A percentile compares a stretch with the other conserved stretches of the same genome.
Evolutionary conservation across 2,888 invertebrate species (phyloP).

Genomic region (Epistrophe eligans): DNA sequence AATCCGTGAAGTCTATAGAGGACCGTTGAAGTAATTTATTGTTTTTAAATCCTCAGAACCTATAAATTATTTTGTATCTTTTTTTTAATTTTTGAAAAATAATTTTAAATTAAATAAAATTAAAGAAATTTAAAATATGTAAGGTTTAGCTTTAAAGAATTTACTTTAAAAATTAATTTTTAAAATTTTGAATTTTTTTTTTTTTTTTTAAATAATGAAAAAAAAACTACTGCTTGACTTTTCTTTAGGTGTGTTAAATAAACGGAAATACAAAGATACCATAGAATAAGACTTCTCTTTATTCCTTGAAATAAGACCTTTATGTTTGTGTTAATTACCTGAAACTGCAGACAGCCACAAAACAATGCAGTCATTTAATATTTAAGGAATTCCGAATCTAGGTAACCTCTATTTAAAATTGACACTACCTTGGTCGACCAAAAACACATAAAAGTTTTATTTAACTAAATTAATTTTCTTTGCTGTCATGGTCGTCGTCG

Average conservation of each 20-base stretch:
- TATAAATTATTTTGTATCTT: too few species aligned
- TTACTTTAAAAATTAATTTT: too few species aligned
- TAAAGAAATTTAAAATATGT: too few species aligned
- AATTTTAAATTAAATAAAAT: too few species aligned
- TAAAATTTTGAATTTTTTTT: too few species aligned
- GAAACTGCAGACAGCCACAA: neutral
- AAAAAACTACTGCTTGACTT: neutral
- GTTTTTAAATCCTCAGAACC: too few species aligned
- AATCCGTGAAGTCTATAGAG: too few species aligned
- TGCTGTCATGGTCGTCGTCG: conserved; percentile 25
- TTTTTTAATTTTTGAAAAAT: too few species aligned
- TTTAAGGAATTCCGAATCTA: neutral
- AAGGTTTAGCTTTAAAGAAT: too few species aligned
- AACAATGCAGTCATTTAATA: conserved; percentile 1
- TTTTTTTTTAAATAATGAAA: too few species aligned
- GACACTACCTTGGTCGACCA: neutral
- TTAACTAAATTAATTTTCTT: conserved; percentile 37
- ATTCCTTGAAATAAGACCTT: neutral
- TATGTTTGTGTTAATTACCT: neutral
- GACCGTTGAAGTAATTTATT: too few species aligned
- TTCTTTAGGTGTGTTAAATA: neutral
- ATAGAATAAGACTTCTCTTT: neutral
- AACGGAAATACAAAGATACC: neutral
- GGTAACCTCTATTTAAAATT: conserved; percentile 22
- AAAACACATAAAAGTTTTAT: conserved; percentile 14